phyloP scores from a whole-genome alignment of 1,140 invertebrate genomes.

The Drosophila pachea region DNA sequence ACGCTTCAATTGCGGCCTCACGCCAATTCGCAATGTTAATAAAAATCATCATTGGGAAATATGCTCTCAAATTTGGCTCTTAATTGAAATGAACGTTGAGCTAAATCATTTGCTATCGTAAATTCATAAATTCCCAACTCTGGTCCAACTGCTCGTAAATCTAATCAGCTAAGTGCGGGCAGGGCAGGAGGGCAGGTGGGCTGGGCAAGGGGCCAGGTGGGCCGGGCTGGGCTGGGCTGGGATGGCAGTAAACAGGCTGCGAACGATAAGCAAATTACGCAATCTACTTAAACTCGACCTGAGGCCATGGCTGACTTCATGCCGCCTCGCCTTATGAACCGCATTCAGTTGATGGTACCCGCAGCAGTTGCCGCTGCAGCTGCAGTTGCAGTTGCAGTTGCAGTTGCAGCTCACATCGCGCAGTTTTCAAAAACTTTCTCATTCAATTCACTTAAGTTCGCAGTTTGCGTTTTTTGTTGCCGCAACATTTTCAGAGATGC shows the following conservation, averaged over 20 bases:
- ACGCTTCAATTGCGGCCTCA: neutral
- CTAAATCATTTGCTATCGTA: too few species aligned
- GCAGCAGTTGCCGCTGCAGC: constrained; percentile 31
- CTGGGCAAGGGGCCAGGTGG: too few species aligned
- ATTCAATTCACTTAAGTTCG: constrained; percentile 73
- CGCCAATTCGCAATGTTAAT: too few species aligned
- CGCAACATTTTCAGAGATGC: constrained; percentile 30
- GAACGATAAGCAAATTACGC: constrained; percentile 63
- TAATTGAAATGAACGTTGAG: too few species aligned
- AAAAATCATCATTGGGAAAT: neutral
- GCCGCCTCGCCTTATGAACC: constrained; percentile 37
- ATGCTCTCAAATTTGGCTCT: too few species aligned
- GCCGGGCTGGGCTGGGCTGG: too few species aligned
- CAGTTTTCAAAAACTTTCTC: constrained; percentile 69
- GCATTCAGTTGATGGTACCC: constrained; percentile 53
- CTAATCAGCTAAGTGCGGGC: constrained; percentile 24
- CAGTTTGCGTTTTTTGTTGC: constrained; percentile 67
- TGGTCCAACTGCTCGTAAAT: constrained; percentile 10
- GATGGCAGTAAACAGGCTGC: constrained; percentile 38
- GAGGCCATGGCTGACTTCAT: constrained; percentile 3
- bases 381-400: neutral
- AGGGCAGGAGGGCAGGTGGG: too few species aligned
- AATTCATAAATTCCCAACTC: neutral
- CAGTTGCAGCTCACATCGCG: constrained; percentile 8
- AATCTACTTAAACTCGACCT: constrained; percentile 42